Conservation (phyloP, 2,888 invertebrate species). For the Plagiodera versicolora region DNA sequence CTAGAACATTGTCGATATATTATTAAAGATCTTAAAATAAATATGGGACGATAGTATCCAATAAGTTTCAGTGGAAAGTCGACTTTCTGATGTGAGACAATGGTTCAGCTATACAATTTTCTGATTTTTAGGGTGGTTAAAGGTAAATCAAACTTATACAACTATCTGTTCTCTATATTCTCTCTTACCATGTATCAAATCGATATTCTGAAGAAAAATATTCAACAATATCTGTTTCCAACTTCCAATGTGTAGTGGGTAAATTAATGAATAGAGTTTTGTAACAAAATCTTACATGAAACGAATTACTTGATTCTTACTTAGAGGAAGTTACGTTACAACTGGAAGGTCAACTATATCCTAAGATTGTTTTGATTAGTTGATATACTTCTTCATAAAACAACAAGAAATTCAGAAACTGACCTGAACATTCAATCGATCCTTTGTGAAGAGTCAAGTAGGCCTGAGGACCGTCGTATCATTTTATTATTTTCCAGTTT, state of each 20-base stretch:
- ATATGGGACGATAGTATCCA: too few relatives aligned
- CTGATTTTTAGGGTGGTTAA: too few relatives aligned
- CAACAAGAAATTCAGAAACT: slow-evolving; percentile 19
- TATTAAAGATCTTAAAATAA: too few relatives aligned
- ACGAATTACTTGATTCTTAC: slow-evolving; percentile 18
- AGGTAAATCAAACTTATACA: too few relatives aligned
- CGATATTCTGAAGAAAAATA: neutral
- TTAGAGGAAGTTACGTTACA: slow-evolving; percentile 28
- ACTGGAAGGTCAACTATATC: slow-evolving; percentile 28
- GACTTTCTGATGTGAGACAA: too few relatives aligned
- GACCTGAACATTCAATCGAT: neutral
- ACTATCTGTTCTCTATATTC: too few relatives aligned
- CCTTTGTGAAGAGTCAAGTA: neutral
- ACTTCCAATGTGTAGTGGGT: neutral
- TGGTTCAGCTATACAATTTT: too few relatives aligned
- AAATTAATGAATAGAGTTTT: neutral
- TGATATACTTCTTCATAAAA: slow-evolving; percentile 16
- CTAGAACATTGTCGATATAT: too few relatives aligned
- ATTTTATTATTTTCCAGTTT: too few relatives aligned
- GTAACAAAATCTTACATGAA: slow-evolving; percentile 18
- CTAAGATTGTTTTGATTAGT: slow-evolving; percentile 33
- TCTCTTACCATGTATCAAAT: too few relatives aligned
- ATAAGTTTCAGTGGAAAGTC: too few relatives aligned
- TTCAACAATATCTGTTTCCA: neutral
- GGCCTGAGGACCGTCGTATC: too few relatives aligned